A percentile compares a stretch with the other conserved stretches of the same genome.
These are phyloP conservation scores for Gymnoscopelus braueri DNA, from an alignment of 2,797 vertebrate species.

Conservation along the genomic window DNA sequence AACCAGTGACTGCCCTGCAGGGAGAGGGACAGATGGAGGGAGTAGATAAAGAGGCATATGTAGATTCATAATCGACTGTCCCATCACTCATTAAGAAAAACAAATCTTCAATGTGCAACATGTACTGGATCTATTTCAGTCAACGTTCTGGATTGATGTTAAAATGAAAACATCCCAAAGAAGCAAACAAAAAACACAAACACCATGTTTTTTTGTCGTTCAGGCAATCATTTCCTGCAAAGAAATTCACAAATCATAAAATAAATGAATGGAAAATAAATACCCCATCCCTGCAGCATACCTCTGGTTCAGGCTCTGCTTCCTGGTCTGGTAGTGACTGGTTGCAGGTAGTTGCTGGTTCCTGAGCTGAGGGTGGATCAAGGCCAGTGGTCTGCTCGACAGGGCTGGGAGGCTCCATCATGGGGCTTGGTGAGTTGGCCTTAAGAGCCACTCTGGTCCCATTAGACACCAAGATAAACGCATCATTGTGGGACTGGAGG, in stretches of 20 bases:
- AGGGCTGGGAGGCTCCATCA: slow-evolving; percentile 39
- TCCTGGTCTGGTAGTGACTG: slow-evolving; percentile 14
- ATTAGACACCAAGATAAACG: slow-evolving; percentile 87
- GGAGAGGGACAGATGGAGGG: slow-evolving; percentile 22
- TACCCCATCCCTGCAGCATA: too few relatives aligned
- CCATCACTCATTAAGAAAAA: slow-evolving; percentile 2
- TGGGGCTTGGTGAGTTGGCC: slow-evolving; percentile 61
- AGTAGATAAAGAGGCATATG: slow-evolving; percentile 24
- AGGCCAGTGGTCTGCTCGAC: slow-evolving; percentile 25
- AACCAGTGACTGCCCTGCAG: slow-evolving; percentile 88
- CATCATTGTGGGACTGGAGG: slow-evolving; percentile 86
- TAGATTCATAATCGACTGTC: slow-evolving; percentile 38
- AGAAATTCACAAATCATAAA: too few relatives aligned
- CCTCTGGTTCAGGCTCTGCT: slow-evolving; percentile 28
- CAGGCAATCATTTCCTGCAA: too few relatives aligned
- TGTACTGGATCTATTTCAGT: not conserved
- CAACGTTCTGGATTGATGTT: not conserved
- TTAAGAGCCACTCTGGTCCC: slow-evolving; percentile 85
- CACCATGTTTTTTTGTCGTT: too few relatives aligned
- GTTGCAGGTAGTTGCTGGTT: slow-evolving; percentile 5
- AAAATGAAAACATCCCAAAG: not conserved
- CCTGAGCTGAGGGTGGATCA: slow-evolving; percentile 25
- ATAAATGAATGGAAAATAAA: too few relatives aligned
- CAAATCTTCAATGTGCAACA: slow-evolving; percentile 5
- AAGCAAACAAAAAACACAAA: too few relatives aligned